phyloP scores from a whole-genome alignment of 2,888 invertebrate genomes.

The Eupelmus urozonus region DNA sequence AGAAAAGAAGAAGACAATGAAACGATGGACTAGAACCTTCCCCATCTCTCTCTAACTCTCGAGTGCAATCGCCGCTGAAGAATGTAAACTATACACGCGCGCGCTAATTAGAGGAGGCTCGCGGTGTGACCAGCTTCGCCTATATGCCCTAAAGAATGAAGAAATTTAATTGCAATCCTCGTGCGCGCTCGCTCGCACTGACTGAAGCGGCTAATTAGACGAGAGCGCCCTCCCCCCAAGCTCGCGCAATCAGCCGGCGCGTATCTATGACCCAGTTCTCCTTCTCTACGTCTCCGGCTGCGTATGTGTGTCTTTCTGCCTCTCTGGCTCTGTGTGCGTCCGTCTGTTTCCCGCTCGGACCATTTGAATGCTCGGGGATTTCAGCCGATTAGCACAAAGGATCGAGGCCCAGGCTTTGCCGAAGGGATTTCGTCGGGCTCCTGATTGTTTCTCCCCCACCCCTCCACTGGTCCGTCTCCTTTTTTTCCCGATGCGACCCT shows the following conservation, averaged over 20 bases:
- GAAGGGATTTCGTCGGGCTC: not conserved
- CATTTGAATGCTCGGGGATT: conserved; percentile 38
- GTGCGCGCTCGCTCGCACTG: not conserved
- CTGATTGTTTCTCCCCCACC: not conserved
- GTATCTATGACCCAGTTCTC: conserved; percentile 51
- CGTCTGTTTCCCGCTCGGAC: not conserved
- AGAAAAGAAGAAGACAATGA: conserved; percentile 9
- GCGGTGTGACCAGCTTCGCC: not conserved
- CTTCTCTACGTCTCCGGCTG: not conserved
- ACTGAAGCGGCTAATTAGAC: conserved; percentile 51
- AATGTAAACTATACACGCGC: conserved; percentile 21
- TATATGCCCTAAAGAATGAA: conserved; percentile 45
- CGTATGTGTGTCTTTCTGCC: not conserved
- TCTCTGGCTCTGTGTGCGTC: not conserved
- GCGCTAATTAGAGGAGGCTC: conserved; percentile 29
- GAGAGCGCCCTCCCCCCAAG: not conserved
- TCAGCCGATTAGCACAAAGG: conserved; percentile 38
- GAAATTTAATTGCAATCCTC: conserved; percentile 46
- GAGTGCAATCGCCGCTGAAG: conserved; percentile 9
- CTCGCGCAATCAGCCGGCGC: conserved; percentile 38
- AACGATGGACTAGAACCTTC: no score
- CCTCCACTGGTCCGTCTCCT: not conserved
- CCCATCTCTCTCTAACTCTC: no score
- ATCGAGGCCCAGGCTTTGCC: conserved; percentile 21
- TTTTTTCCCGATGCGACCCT: no score